phyloP scores from a whole-genome alignment of 1,140 invertebrate genomes.

The Scaptomyza graminum region DNA sequence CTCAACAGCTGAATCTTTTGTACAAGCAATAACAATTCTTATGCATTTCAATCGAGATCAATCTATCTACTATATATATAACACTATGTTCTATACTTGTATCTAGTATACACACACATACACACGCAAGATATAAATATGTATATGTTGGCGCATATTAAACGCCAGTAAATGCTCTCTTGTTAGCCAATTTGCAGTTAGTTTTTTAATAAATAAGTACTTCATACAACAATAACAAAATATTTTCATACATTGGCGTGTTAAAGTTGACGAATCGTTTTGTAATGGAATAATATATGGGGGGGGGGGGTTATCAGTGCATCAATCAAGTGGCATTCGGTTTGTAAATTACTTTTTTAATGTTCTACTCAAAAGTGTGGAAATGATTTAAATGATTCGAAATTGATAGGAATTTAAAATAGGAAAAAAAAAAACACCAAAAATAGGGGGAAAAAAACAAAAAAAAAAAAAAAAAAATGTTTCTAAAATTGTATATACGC shows the following conservation, averaged over 20 bases:
- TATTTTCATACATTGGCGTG: neutral
- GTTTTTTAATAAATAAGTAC: constrained; percentile 35
- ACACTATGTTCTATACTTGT: neutral
- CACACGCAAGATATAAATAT: neutral
- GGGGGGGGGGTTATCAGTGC: neutral
- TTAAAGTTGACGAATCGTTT: neutral
- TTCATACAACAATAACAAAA: constrained; percentile 19
- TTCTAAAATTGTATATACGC: too few species aligned
- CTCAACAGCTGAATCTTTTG: neutral
- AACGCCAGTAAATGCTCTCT: constrained; percentile 16
- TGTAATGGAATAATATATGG: neutral
- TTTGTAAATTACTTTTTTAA: too few species aligned
- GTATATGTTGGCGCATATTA: neutral
- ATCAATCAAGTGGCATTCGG: neutral
- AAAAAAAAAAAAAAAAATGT: too few species aligned
- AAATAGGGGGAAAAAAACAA: too few species aligned
- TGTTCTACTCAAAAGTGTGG: too few species aligned
- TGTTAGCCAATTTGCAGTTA: constrained; percentile 37
- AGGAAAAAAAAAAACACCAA: too few species aligned
- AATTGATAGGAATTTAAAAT: too few species aligned
- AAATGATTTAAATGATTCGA: too few species aligned
- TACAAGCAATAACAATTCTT: constrained; percentile 18
- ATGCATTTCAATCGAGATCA: constrained; percentile 36
- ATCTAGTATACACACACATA: too few species aligned
- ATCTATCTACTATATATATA: too few species aligned